Conservation (phyloP, 2,888 invertebrate species). For the Pachliopta kotzebuea region DNA sequence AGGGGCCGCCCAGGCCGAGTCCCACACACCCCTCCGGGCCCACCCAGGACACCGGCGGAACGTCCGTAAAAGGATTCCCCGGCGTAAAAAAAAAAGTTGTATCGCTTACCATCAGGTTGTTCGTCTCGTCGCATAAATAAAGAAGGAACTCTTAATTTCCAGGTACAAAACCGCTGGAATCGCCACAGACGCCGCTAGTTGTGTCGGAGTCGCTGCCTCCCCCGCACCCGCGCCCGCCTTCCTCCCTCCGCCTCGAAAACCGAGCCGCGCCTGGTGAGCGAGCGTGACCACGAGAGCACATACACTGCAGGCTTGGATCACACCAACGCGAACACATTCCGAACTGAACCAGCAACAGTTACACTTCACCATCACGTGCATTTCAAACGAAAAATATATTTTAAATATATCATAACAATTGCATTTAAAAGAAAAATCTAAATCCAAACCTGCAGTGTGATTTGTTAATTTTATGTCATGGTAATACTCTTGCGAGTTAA, state of each 20-base stretch:
- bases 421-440: slow-evolving; percentile 58
- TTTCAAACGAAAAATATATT: not conserved
- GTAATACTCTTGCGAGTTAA: slow-evolving; percentile 64
- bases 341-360: slow-evolving; percentile 32
- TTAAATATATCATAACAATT: slow-evolving; percentile 33
- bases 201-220: slow-evolving; percentile 73
- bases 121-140: too few relatives aligned
- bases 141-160: slow-evolving; percentile 26
- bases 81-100: too few relatives aligned
- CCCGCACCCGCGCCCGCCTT: slow-evolving; percentile 72
- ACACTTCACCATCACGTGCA: not conserved
- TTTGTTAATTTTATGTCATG: slow-evolving; percentile 54
- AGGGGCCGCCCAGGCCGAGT: slow-evolving; percentile 85
- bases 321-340: slow-evolving; percentile 60
- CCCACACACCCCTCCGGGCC: too few relatives aligned
- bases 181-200: slow-evolving; percentile 89
- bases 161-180: slow-evolving; percentile 89
- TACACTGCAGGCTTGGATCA: slow-evolving; percentile 68
- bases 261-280: slow-evolving; percentile 80
- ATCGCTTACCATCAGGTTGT: too few relatives aligned
- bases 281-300: slow-evolving; percentile 65
- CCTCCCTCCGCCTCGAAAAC: slow-evolving; percentile 77
- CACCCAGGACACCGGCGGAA: too few relatives aligned
- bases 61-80: too few relatives aligned
- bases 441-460: slow-evolving; percentile 67